Evolutionary conservation across 2,113 vertebrate genomes (phyloP).

Genomic region (Pterocles burchelli): DNA sequence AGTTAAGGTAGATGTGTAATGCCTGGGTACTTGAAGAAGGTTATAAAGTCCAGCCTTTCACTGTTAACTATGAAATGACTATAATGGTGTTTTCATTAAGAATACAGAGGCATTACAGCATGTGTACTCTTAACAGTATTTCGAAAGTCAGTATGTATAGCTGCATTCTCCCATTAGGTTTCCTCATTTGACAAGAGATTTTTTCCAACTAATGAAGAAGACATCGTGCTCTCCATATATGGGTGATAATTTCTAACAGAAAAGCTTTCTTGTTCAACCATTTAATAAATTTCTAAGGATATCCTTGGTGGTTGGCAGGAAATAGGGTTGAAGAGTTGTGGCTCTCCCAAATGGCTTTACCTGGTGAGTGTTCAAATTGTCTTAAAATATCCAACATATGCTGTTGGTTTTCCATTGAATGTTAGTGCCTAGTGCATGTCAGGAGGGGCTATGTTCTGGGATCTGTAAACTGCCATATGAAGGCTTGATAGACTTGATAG

Average conservation of each 20-base stretch:
- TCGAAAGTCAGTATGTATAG: neutral
- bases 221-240: neutral
- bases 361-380: fast-evolving
- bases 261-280: neutral
- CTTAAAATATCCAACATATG: neutral
- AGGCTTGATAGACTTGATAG: no score
- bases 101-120: neutral
- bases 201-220: neutral
- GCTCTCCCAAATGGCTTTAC: neutral
- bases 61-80: neutral
- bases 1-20: conserved; percentile 25
- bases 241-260: neutral
- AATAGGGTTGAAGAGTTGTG: neutral
- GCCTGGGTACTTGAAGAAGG: conserved; percentile 11
- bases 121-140: neutral
- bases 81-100: neutral
- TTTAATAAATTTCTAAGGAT: neutral
- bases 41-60: neutral
- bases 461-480: neutral
- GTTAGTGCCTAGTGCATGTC: fast-evolving
- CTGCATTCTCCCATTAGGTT: neutral
- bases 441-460: neutral
- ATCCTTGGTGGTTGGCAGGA: neutral
- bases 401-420: neutral
- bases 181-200: neutral